Percentiles rank a stretch among this genome's conserved stretches.
Evolutionary conservation across 92 coral and sea anemone species (phyloP).

Genomic region (Zoanthus sansibaricus): DNA sequence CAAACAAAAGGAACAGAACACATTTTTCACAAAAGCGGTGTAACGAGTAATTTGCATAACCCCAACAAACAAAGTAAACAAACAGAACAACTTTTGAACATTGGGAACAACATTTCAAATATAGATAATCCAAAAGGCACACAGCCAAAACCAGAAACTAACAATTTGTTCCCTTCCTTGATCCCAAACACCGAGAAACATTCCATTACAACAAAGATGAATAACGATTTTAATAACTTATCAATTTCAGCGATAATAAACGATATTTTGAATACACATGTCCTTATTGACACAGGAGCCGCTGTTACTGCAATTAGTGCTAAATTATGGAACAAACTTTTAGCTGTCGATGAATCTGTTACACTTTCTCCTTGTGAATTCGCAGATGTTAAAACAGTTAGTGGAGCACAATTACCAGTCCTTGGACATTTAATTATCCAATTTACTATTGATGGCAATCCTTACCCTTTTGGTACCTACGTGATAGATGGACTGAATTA

Average conservation of each 20-base stretch:
- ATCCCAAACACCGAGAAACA: not conserved
- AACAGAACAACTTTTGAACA: not conserved
- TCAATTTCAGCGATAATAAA: conserved; percentile 22
- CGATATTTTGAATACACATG: not conserved
- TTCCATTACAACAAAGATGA: not conserved
- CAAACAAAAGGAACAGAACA: not conserved
- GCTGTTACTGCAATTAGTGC: conserved; percentile 31
- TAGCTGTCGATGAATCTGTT: not conserved
- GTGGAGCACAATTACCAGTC: conserved; percentile 35
- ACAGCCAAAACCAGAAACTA: not conserved
- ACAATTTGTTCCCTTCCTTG: not conserved
- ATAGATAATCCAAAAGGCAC: not conserved
- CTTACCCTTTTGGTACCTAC: conserved; percentile 37
- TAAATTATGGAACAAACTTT: not conserved
- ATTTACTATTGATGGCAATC: conserved; percentile 11
- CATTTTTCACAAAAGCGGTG: not conserved
- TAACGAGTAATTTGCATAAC: not conserved
- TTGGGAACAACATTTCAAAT: not conserved
- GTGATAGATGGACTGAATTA: conserved; percentile 48
- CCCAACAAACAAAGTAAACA: not conserved
- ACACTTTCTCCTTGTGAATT: not conserved
- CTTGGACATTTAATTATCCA: conserved; percentile 15
- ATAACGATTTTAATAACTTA: not conserved
- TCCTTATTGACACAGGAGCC: conserved; percentile 48
- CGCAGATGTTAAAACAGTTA: conserved; percentile 30